Evolutionary conservation across 2,113 vertebrate genomes (phyloP).

Genomic region (Chloroceryle aenea): DNA sequence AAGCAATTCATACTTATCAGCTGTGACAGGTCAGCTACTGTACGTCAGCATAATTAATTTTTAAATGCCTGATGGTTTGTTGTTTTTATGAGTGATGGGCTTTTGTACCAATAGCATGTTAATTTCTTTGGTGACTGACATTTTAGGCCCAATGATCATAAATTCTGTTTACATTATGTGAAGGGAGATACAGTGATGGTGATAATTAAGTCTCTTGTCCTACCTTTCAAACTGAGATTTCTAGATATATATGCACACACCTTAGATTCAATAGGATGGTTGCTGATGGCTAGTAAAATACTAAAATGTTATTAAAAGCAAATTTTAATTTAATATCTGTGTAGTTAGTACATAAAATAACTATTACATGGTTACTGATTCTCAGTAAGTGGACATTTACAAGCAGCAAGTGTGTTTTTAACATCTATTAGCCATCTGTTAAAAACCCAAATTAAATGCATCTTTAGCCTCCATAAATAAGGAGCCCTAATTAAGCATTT

Average conservation of each 20-base stretch:
- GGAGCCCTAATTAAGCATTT: slow-evolving; percentile 30
- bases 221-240: neutral
- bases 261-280: neutral
- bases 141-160: slow-evolving; percentile 50
- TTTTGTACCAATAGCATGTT: neutral
- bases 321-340: slow-evolving; percentile 37
- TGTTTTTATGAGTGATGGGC: slow-evolving; percentile 55
- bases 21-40: neutral
- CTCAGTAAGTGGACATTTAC: slow-evolving; percentile 64
- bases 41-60: slow-evolving; percentile 18
- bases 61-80: slow-evolving; percentile 45
- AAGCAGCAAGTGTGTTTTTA: slow-evolving; percentile 61
- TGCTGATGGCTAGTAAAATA: neutral
- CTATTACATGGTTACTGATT: slow-evolving; percentile 63
- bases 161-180: slow-evolving; percentile 14
- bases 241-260: neutral
- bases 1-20: slow-evolving; percentile 7
- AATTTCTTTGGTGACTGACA: slow-evolving; percentile 44
- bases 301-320: slow-evolving; percentile 27
- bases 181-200: neutral
- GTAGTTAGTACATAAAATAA: slow-evolving; percentile 49
- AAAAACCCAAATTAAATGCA: slow-evolving; percentile 44
- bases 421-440: slow-evolving; percentile 66
- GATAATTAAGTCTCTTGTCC: slow-evolving; percentile 37
- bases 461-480: slow-evolving; percentile 48